Percentiles rank a stretch among this genome's conserved stretches.
phyloP scores from a whole-genome alignment of 2,797 vertebrate species.

The Malacoctenus gilli region DNA sequence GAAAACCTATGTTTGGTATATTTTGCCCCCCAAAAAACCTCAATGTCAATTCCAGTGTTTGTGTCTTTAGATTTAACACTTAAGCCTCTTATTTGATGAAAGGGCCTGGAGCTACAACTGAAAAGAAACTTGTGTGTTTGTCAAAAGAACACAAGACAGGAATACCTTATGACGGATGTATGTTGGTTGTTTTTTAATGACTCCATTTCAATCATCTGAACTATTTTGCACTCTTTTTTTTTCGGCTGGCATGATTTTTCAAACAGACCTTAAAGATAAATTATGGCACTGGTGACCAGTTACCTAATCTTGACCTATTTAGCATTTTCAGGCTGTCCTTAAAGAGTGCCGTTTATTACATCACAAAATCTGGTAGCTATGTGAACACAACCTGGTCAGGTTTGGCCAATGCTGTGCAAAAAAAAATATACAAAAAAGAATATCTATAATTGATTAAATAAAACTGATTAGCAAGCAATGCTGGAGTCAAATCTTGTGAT shows the following conservation, averaged over 20 bases:
- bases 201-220: too few relatives aligned
- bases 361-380: not conserved
- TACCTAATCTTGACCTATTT: conserved; percentile 46
- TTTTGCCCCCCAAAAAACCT: too few relatives aligned
- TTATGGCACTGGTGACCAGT: not conserved
- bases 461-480: not conserved
- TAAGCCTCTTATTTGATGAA: not conserved
- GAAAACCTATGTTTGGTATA: too few relatives aligned
- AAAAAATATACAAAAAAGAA: not conserved
- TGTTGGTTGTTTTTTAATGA: too few relatives aligned
- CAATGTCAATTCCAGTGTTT: too few relatives aligned
- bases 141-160: not conserved
- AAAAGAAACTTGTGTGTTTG: conserved; percentile 1
- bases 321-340: conserved; percentile 4
- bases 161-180: too few relatives aligned
- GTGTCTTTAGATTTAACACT: not conserved
- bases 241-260: not conserved
- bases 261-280: not conserved
- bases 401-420: not conserved
- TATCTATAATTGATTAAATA: not conserved
- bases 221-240: too few relatives aligned
- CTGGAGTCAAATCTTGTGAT: not conserved
- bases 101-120: not conserved
- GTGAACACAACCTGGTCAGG: not conserved
- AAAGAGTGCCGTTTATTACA: not conserved